These are phyloP conservation scores for Solea solea DNA, from an alignment of 2,113 vertebrate genomes.

Conservation along the genomic window DNA sequence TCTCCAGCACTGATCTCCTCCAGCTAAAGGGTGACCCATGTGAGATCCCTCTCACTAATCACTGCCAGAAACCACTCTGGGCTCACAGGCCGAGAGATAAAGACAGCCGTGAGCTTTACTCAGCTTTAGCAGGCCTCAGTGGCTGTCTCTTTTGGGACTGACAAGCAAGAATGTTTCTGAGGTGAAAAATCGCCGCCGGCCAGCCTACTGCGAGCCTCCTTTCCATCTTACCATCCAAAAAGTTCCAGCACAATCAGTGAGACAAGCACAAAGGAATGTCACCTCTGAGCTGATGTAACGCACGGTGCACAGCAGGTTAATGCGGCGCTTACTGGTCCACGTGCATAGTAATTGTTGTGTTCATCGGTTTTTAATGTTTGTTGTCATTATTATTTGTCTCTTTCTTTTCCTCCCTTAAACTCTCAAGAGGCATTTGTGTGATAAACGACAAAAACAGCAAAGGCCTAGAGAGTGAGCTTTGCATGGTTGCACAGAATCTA, in stretches of 20 bases:
- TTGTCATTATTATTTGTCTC: constrained; percentile 34
- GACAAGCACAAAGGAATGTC: constrained; percentile 63
- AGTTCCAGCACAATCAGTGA: constrained; percentile 47
- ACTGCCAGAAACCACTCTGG: constrained; percentile 73
- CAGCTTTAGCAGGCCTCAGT: constrained; percentile 71
- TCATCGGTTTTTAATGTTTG: constrained; percentile 68
- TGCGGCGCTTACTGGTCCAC: neutral
- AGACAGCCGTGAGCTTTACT: constrained; percentile 74
- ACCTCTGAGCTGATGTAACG: constrained; percentile 60
- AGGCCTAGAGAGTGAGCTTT: constrained; percentile 59
- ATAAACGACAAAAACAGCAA: constrained; percentile 66
- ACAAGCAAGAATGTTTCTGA: constrained; percentile 69
- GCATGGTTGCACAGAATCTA: constrained; percentile 74
- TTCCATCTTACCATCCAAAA: constrained; percentile 54
- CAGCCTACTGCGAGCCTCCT: constrained; percentile 54
- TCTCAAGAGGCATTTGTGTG: constrained; percentile 63
- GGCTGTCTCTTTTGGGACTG: constrained; percentile 67
- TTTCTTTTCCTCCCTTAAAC: constrained; percentile 22
- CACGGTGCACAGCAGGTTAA: constrained; percentile 40
- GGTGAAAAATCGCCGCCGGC: constrained; percentile 69
- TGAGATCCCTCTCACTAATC: constrained; percentile 75
- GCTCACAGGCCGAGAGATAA: constrained; percentile 76
- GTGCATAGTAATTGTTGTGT: constrained; percentile 56
- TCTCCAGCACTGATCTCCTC: constrained; percentile 74
- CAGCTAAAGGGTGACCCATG: constrained; percentile 70